Percentiles rank a stretch among this genome's conserved stretches.
These are phyloP conservation scores for Aplocera efformata DNA, from an alignment of 2,888 invertebrate genomes.

Conservation along the genomic window DNA sequence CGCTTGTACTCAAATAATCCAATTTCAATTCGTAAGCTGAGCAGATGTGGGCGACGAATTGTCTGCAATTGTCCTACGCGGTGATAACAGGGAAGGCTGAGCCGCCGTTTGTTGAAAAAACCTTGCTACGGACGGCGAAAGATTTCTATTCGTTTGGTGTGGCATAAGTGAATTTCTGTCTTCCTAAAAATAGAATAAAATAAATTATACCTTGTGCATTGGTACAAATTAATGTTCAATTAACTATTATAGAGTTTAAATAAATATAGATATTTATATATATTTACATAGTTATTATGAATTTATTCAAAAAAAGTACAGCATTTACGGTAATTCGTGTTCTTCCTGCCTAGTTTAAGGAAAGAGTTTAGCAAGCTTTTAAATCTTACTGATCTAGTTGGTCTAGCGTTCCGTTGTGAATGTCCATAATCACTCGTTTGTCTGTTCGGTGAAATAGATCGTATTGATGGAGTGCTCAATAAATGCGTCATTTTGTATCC, in stretches of 20 bases:
- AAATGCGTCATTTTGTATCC: slow-evolving; percentile 61
- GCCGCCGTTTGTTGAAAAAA: slow-evolving; percentile 65
- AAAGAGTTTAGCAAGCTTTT: no score
- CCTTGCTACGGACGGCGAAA: slow-evolving; percentile 70
- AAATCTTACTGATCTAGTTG: slow-evolving; percentile 38
- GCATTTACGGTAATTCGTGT: no score
- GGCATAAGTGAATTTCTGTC: slow-evolving; percentile 32
- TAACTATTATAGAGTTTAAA: no score
- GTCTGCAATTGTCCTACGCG: slow-evolving; percentile 34
- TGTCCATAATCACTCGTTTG: slow-evolving; percentile 22
- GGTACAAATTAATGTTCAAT: no score
- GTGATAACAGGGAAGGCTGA: slow-evolving; percentile 55
- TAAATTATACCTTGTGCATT: no score
- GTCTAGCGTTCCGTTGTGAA: slow-evolving; percentile 40
- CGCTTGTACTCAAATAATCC: no score
- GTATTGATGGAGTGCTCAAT: slow-evolving; percentile 33
- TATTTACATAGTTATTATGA: no score
- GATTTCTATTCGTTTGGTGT: slow-evolving; percentile 42
- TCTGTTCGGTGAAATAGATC: slow-evolving; percentile 13
- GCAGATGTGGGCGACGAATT: slow-evolving; percentile 34
- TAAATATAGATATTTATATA: no score
- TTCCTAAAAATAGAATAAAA: slow-evolving; percentile 36
- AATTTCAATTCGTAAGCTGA: slow-evolving; percentile 24
- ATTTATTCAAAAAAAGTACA: no score
- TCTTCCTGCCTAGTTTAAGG: no score